Conservation (phyloP, 2,113 vertebrate species). For the Gymnarchus niloticus region DNA sequence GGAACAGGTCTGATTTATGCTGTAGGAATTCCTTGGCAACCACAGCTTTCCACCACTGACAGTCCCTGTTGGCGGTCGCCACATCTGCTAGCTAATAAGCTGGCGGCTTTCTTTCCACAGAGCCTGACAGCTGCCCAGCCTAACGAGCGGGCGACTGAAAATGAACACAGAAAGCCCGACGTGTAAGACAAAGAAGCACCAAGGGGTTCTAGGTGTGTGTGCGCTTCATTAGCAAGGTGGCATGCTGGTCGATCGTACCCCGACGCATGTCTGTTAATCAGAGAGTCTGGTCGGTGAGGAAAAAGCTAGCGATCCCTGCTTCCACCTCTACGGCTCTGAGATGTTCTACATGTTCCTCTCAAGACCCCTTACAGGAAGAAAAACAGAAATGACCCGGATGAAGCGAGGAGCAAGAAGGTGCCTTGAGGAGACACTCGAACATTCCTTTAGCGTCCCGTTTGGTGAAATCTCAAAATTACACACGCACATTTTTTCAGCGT, state of each 20-base stretch:
- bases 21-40: neutral
- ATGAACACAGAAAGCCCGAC: neutral
- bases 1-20: neutral
- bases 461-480: neutral
- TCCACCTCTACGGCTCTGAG: neutral
- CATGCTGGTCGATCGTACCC: neutral
- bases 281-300: too few relatives aligned
- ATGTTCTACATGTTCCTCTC: neutral
- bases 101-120: neutral
- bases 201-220: too few relatives aligned
- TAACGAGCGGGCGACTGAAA: neutral
- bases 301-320: neutral
- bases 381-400: neutral
- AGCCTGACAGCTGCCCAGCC: neutral
- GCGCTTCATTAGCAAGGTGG: too few relatives aligned
- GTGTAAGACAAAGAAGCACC: too few relatives aligned
- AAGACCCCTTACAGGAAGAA: neutral
- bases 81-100: neutral
- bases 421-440: neutral
- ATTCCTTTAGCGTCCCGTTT: neutral
- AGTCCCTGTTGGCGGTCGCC: neutral
- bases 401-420: neutral
- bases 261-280: too few relatives aligned
- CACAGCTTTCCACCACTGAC: slow-evolving; percentile 3
- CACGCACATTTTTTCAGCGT: too few relatives aligned